Evolutionary conservation across 2,888 invertebrate species (phyloP).

Genomic region (Platynereis dumerilii): DNA sequence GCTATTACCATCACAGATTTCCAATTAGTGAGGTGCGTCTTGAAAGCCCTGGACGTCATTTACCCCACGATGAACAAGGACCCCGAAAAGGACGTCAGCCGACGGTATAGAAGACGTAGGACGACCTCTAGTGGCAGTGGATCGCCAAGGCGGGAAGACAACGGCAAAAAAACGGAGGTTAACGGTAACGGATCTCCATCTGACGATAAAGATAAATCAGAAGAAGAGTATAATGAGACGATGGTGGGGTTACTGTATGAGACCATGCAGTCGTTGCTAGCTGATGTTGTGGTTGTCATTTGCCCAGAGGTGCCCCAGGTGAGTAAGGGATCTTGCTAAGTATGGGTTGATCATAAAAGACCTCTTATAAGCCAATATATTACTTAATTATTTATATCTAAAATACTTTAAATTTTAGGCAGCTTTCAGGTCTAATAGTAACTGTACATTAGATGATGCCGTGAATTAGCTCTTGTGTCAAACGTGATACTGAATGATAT

Average conservation of each 20-base stretch:
- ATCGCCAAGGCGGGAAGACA: not conserved
- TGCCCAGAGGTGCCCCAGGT: too few relatives aligned
- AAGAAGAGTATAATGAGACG: constrained; percentile 10
- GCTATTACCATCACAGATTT: too few relatives aligned
- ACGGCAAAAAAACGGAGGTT: not conserved
- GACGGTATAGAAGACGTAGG: not conserved
- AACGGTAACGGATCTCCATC: not conserved
- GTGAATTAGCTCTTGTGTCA: too few relatives aligned
- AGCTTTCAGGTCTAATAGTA: too few relatives aligned
- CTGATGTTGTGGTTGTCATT: not conserved
- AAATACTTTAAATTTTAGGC: too few relatives aligned
- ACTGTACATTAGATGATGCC: too few relatives aligned
- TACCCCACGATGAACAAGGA: constrained; percentile 39
- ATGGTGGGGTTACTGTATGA: constrained; percentile 27
- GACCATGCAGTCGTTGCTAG: constrained; percentile 20
- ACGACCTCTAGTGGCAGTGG: not conserved
- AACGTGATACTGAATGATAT: too few relatives aligned
- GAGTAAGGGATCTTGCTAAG: too few relatives aligned
- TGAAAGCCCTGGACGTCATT: constrained; percentile 51
- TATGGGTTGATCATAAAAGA: too few relatives aligned
- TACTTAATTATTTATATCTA: too few relatives aligned
- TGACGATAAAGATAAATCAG: constrained; percentile 10
- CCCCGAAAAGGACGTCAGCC: not conserved
- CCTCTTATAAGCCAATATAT: too few relatives aligned
- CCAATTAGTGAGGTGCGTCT: constrained; percentile 45